Evolutionary conservation across 35 echinoderm and acorn worm species (phyloP).

Genomic region (Lytechinus pictus): DNA sequence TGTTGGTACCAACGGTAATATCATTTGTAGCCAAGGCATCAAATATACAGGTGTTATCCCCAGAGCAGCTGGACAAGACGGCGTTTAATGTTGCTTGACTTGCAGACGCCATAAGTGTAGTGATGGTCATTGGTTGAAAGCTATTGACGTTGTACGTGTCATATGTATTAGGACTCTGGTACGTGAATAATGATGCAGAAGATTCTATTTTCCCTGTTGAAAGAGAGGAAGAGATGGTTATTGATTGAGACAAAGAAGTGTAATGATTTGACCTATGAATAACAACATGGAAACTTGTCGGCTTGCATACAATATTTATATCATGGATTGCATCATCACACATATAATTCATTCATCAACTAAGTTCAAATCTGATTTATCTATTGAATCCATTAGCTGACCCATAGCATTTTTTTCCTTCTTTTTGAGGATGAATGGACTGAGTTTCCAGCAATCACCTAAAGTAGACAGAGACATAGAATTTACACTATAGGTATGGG

Average conservation of each 20-base stretch:
- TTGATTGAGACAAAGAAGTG: neutral
- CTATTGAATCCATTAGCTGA: too few relatives aligned
- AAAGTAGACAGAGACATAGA: too few relatives aligned
- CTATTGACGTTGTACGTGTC: slow-evolving; percentile 49
- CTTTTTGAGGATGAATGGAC: too few relatives aligned
- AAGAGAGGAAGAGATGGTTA: neutral
- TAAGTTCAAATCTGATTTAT: too few relatives aligned
- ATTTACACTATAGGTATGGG: too few relatives aligned
- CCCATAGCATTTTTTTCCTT: too few relatives aligned
- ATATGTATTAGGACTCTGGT: slow-evolving; percentile 55
- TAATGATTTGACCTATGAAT: too few relatives aligned
- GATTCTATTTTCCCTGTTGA: slow-evolving; percentile 61
- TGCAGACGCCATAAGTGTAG: neutral
- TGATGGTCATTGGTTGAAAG: slow-evolving; percentile 72
- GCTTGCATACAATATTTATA: too few relatives aligned
- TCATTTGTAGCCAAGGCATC: slow-evolving; percentile 76
- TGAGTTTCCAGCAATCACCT: too few relatives aligned
- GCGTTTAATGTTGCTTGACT: neutral
- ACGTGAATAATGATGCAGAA: slow-evolving; percentile 65
- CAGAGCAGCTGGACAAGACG: slow-evolving; percentile 41
- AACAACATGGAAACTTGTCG: too few relatives aligned
- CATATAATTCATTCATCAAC: too few relatives aligned
- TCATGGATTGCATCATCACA: too few relatives aligned
- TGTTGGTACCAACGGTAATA: slow-evolving; percentile 61
- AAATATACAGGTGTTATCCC: slow-evolving; percentile 65